phyloP scores from a whole-genome alignment of 1,140 invertebrate species.

The Hyposmocoma kahamanoa region DNA sequence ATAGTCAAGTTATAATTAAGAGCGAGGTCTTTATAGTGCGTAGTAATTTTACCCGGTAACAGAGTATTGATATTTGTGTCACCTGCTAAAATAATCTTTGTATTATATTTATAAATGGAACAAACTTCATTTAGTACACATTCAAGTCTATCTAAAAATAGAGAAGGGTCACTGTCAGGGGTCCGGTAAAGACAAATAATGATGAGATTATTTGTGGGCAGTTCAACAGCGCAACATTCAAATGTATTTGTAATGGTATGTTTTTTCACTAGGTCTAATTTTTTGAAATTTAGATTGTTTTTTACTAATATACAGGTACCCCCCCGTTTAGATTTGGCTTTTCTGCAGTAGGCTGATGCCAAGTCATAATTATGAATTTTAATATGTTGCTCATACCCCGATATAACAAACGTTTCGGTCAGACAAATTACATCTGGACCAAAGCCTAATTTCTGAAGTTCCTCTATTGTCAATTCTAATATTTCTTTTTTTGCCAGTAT shows the following conservation, averaged over 20 bases:
- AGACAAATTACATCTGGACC: conserved; percentile 3
- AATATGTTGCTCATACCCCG: background rate
- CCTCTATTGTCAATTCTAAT: conserved; percentile 2
- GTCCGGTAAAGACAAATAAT: conserved; percentile 7
- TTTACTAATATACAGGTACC: conserved; percentile 1
- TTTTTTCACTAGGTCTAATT: background rate
- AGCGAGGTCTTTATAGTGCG: background rate
- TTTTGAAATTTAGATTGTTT: background rate
- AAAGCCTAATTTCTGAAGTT: background rate
- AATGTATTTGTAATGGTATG: background rate
- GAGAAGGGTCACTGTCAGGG: background rate
- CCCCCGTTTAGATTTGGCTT: background rate
- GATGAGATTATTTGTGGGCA: background rate
- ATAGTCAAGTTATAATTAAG: background rate
- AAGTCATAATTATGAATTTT: background rate
- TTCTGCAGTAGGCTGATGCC: background rate
- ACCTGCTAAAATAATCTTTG: background rate
- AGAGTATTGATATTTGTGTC: background rate
- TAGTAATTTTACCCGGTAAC: background rate
- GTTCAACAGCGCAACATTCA: conserved; percentile 1
- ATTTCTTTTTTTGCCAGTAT: conserved; percentile 1
- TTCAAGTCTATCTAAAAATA: conserved; percentile 1
- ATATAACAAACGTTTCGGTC: background rate
- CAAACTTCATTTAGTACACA: background rate
- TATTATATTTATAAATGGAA: background rate